Evolutionary conservation across 2,113 vertebrate species (phyloP).

Genomic region (Myiozetetes cayanensis): DNA sequence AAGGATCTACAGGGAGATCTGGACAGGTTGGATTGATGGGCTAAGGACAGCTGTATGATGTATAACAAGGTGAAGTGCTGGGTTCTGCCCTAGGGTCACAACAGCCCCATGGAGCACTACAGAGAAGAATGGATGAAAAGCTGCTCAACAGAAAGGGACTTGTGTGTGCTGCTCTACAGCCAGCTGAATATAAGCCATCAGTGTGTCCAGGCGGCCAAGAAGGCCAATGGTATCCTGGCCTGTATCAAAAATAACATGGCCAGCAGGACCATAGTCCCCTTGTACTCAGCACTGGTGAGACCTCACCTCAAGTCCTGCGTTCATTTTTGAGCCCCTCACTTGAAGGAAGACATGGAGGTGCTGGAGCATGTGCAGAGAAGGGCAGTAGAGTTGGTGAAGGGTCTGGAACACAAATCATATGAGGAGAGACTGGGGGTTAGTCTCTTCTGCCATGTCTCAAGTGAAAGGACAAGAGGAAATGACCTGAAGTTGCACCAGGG

Average conservation of each 20-base stretch:
- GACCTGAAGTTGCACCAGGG: background rate
- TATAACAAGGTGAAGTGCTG: background rate
- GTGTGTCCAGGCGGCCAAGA: background rate
- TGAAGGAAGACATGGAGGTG: no score
- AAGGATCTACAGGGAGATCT: background rate
- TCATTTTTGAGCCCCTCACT: background rate
- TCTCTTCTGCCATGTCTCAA: background rate
- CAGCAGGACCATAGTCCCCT: background rate
- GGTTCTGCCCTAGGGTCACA: background rate
- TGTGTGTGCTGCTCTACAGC: background rate
- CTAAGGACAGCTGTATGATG: background rate
- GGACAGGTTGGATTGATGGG: background rate
- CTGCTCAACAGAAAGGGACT: background rate
- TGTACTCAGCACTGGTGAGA: accelerated
- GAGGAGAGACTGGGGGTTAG: background rate
- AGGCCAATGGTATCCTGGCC: background rate
- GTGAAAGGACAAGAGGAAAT: background rate
- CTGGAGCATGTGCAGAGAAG: background rate
- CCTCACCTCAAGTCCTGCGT: background rate
- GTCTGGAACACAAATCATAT: no score
- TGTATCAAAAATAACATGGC: background rate
- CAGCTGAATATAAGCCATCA: background rate
- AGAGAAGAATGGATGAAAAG: background rate
- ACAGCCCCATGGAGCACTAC: no score
- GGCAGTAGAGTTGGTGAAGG: background rate